Evolutionary conservation across 1,140 invertebrate species (phyloP).

Genomic region (Olivierus martensii): DNA sequence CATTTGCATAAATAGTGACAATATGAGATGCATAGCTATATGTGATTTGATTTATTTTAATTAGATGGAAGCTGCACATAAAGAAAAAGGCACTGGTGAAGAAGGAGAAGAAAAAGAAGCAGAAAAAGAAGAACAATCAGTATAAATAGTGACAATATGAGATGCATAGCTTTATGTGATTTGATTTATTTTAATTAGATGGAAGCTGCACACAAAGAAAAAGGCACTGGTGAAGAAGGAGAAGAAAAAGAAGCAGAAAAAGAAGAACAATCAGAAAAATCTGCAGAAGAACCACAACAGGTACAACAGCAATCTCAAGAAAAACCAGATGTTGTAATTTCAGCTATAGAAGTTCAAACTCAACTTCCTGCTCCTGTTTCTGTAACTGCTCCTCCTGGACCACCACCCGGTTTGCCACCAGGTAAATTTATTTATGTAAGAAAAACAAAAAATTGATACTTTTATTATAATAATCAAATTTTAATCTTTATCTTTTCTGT

Average conservation of each 20-base stretch:
- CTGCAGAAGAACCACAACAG: background rate
- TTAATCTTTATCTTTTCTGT: too few species aligned
- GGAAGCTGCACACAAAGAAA: background rate
- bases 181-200: too few species aligned
- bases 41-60: too few species aligned
- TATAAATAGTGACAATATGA: too few species aligned
- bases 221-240: conserved; percentile 1
- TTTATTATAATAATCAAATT: too few species aligned
- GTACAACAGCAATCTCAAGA: conserved; percentile 1
- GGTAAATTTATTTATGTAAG: background rate
- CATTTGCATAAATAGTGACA: too few species aligned
- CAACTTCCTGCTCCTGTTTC: conserved; percentile 16
- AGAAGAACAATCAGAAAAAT: conserved; percentile 13
- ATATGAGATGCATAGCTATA: too few species aligned
- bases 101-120: conserved; percentile 8
- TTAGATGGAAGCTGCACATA: background rate
- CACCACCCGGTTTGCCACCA: conserved; percentile 28
- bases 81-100: conserved; percentile 1
- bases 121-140: conserved; percentile 16
- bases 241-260: conserved; percentile 14
- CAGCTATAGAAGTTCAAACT: background rate
- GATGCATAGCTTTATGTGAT: too few species aligned
- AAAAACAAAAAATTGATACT: too few species aligned
- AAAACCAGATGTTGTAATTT: background rate
- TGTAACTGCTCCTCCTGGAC: conserved; percentile 24